Evolutionary conservation across 2,888 invertebrate genomes (phyloP).

Genomic region (Tuberolachnus salignus): DNA sequence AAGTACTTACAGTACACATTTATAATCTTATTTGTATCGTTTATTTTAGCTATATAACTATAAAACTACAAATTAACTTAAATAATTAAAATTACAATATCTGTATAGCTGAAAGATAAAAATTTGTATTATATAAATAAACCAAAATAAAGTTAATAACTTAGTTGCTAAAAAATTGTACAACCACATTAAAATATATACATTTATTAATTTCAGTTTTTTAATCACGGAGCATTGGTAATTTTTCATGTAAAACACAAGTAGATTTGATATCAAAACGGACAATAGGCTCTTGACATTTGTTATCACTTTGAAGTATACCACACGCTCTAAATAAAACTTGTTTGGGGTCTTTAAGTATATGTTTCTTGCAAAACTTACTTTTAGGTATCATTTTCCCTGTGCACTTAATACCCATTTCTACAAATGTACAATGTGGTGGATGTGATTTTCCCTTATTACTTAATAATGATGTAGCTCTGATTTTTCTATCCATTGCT

Average conservation of each 20-base stretch:
- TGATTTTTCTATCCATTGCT: conserved; percentile 52
- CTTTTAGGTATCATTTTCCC: conserved; percentile 53
- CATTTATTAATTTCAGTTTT: neutral
- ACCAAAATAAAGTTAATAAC: no score
- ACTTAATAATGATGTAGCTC: conserved; percentile 40
- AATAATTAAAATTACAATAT: no score
- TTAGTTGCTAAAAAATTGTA: no score
- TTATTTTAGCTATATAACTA: no score
- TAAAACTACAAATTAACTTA: no score
- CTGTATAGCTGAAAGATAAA: no score
- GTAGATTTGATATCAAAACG: conserved; percentile 41
- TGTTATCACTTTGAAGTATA: conserved; percentile 52
- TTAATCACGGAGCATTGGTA: conserved; percentile 53
- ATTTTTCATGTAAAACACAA: conserved; percentile 54
- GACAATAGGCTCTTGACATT: conserved; percentile 49
- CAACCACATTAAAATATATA: no score
- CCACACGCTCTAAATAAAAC: conserved; percentile 47
- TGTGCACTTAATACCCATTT: conserved; percentile 54
- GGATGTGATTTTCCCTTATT: conserved; percentile 52
- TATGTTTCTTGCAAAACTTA: conserved; percentile 54
- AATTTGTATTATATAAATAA: no score
- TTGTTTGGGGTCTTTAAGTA: conserved; percentile 49
- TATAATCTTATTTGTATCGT: no score
- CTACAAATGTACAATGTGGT: conserved; percentile 52
- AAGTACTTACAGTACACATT: no score